Evolutionary conservation across 1,140 invertebrate genomes (phyloP), one percentile per base, ranked within the genome.

Genomic region (Frieseomelitta varia): DNA sequence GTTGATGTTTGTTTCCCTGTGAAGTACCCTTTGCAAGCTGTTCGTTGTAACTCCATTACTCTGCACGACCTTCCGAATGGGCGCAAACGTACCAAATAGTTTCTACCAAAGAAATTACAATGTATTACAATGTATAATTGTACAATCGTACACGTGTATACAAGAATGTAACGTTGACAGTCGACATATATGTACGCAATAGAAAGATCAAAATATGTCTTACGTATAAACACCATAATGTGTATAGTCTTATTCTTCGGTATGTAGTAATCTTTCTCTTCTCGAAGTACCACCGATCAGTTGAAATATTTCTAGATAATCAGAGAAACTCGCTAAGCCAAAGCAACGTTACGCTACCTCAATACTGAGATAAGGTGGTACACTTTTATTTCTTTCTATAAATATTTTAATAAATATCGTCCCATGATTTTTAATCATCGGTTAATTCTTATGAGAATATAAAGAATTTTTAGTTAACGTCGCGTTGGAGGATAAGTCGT

Each of bases 1-100:
- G 90, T 93, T 93, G 87, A 93, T 92, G 92, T 92, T 93, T 92
- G 92, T 93, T 93, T 92, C 88, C 88, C 91, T 84, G 85, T 90
- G 74, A 91, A 91, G 76, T 91, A 92, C 72, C 84, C 87, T 65
- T 79, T 85, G 84, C 90, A 92, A 91, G 74, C 81, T 92, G 79
- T 89, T 90, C 85, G 90, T 92, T 85, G 82, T 92, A 92, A 68
- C 56, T 91, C 80, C 87, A 81, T 88, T 75, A 67, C 72, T 86
- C 85, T 87, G 81, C 86, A 90, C 51, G 87, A 89, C 78, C 81
- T 92, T 91, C 88, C 90, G 87, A 91, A 91, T 53, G 87, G 89
- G 86, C 69, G 84, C 80, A 84, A 87, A 90, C 84, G 83, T 87
- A 91, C 84, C 85, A 91, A 91, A 90, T 91, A 87, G 58, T 87